A percentile compares a stretch with the other conserved stretches of the same genome.
Evolutionary conservation across 2,113 vertebrate genomes (phyloP).

Genomic region (Emberiza fucata): DNA sequence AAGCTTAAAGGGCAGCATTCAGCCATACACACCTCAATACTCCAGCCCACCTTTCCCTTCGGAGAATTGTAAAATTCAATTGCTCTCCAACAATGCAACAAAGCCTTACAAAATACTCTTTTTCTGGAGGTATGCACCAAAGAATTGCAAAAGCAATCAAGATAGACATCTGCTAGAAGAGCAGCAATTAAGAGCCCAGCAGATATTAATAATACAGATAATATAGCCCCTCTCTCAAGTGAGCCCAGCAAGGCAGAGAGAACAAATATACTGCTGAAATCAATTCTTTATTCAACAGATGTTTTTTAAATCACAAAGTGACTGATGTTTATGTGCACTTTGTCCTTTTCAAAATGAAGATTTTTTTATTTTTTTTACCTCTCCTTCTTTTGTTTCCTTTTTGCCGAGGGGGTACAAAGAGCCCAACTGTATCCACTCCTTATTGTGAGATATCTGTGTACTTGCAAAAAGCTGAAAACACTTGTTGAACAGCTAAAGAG

Average conservation of each 20-base stretch:
- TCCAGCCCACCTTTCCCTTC: background rate
- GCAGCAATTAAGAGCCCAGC: background rate
- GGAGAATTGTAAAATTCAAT: background rate
- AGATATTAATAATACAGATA: background rate
- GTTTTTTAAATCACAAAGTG: conserved; percentile 17
- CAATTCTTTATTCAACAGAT: conserved; percentile 37
- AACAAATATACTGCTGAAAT: conserved; percentile 27
- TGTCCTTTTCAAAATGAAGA: background rate
- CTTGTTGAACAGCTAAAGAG: background rate
- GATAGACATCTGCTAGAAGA: background rate
- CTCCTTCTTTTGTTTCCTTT: background rate
- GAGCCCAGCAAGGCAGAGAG: background rate
- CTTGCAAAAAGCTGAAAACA: background rate
- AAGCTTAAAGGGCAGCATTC: background rate
- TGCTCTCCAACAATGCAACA: background rate
- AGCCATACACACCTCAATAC: background rate
- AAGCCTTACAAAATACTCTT: background rate
- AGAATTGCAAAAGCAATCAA: conserved; percentile 13
- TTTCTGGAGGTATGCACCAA: background rate
- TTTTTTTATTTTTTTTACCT: background rate
- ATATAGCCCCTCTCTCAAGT: background rate
- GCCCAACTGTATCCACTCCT: background rate
- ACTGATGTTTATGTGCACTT: background rate
- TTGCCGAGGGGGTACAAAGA: background rate
- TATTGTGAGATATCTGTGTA: background rate